phyloP scores from a whole-genome alignment of 2,797 vertebrate species.

The Merluccius polli region DNA sequence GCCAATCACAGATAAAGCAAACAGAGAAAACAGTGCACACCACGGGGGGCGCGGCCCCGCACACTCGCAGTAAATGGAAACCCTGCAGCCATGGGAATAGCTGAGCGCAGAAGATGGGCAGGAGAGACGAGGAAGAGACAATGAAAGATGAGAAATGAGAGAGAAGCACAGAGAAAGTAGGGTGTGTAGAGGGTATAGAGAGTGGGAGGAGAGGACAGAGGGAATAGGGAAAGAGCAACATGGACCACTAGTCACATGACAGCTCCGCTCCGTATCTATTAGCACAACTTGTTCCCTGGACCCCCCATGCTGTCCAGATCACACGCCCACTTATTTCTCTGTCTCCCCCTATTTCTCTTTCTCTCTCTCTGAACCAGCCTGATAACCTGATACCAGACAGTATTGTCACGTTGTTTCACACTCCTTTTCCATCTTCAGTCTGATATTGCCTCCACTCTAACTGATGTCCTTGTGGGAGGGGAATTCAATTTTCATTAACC shows the following conservation, averaged over 20 bases:
- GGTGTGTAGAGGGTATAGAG: too few species aligned
- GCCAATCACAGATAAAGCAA: background rate
- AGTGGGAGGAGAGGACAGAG: slow-evolving; percentile 27
- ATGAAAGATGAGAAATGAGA: background rate
- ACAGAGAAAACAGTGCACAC: background rate
- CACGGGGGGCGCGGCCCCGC: background rate
- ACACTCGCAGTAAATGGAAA: slow-evolving; percentile 38
- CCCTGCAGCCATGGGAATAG: slow-evolving; percentile 43
- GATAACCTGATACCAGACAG: too few species aligned
- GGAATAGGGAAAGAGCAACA: slow-evolving; percentile 38
- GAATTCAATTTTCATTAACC: too few species aligned
- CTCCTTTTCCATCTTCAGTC: too few species aligned
- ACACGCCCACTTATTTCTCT: too few species aligned
- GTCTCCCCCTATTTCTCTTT: too few species aligned
- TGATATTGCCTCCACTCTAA: too few species aligned
- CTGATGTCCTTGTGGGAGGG: too few species aligned
- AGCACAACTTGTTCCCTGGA: slow-evolving; percentile 41
- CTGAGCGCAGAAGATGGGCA: slow-evolving; percentile 18
- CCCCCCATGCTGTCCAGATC: slow-evolving; percentile 21
- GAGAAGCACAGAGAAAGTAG: background rate
- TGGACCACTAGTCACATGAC: slow-evolving; percentile 46
- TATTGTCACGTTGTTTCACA: too few species aligned
- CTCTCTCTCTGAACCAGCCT: slow-evolving; percentile 47
- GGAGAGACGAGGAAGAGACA: slow-evolving; percentile 11
- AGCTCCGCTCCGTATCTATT: slow-evolving; percentile 22